A percentile compares a stretch with the other conserved stretches of the same genome.
These are phyloP conservation scores for Rhinopithecus roxellana DNA, from an alignment of 2,113 vertebrate genomes.

Conservation along the genomic window DNA sequence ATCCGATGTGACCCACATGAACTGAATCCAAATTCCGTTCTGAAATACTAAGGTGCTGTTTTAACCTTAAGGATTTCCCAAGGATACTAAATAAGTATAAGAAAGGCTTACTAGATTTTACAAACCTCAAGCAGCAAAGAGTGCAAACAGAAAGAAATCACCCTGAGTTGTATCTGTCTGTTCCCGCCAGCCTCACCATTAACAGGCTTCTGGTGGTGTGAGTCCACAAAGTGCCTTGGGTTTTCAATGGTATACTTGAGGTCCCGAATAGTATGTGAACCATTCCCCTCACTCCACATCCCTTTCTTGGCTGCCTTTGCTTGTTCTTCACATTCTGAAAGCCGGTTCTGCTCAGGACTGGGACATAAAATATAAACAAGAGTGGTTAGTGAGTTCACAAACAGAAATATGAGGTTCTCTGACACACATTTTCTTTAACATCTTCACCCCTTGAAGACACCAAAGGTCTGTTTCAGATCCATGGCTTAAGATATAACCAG, in stretches of 20 bases:
- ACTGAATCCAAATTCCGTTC: slow-evolving; percentile 26
- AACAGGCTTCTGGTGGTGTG: slow-evolving; percentile 96
- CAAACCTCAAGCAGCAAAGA: slow-evolving; percentile 7
- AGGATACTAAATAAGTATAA: neutral
- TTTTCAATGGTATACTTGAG: slow-evolving; percentile 97
- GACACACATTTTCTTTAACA: neutral
- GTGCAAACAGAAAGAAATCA: neutral
- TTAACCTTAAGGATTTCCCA: neutral
- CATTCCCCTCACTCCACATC: slow-evolving; percentile 93
- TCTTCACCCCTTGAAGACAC: neutral
- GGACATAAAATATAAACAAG: neutral
- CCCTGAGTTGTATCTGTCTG: neutral
- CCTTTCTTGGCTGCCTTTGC: slow-evolving; percentile 92
- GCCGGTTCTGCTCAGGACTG: slow-evolving; percentile 94
- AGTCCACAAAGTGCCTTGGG: slow-evolving; percentile 96
- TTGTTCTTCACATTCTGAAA: slow-evolving; percentile 96
- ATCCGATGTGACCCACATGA: neutral
- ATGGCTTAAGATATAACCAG: neutral
- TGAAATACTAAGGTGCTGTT: neutral
- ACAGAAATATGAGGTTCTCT: neutral
- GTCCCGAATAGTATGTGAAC: slow-evolving; percentile 92
- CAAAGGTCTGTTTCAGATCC: neutral
- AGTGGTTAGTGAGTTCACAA: neutral
- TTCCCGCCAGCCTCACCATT: slow-evolving; percentile 87
- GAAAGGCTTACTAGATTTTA: neutral